phyloP scores from a whole-genome alignment of 2,113 vertebrate species.

The Cinclus mexicanus region DNA sequence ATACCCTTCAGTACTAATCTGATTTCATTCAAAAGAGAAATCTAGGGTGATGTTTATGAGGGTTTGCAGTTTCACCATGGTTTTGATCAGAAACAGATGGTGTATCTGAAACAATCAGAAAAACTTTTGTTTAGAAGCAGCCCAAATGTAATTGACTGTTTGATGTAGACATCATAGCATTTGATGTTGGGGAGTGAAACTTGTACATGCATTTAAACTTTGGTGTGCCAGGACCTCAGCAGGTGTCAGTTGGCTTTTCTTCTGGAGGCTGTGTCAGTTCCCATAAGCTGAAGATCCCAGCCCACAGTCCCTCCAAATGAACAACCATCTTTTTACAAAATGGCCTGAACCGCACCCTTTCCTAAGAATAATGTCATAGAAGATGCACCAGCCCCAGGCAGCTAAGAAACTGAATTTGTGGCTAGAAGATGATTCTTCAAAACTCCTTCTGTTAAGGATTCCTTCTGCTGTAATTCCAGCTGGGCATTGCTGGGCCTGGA shows the following conservation, averaged over 20 bases:
- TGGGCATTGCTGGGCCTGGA: background rate
- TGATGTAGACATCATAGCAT: background rate
- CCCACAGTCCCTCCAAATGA: background rate
- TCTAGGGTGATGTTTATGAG: slow-evolving; percentile 33
- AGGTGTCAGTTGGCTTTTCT: slow-evolving; percentile 7
- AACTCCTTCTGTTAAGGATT: background rate
- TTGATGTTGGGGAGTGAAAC: background rate
- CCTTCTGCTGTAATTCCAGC: background rate
- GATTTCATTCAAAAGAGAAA: slow-evolving; percentile 42
- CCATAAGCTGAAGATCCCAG: background rate
- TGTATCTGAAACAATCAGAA: slow-evolving; percentile 56
- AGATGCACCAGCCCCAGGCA: background rate
- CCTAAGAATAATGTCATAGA: background rate
- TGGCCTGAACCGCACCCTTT: background rate
- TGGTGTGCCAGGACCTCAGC: background rate
- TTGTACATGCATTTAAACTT: background rate
- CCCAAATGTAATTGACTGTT: background rate
- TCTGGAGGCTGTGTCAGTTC: background rate
- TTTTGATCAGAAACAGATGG: slow-evolving; percentile 65
- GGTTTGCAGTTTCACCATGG: slow-evolving; percentile 21
- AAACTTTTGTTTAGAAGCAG: slow-evolving; percentile 61
- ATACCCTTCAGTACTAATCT: slow-evolving; percentile 1
- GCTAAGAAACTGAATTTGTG: background rate
- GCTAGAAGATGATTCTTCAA: background rate
- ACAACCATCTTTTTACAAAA: background rate